A percentile compares a stretch with the other conserved stretches of the same genome.
phyloP scores from a whole-genome alignment of 1,140 invertebrate genomes.

The Proales similis region DNA sequence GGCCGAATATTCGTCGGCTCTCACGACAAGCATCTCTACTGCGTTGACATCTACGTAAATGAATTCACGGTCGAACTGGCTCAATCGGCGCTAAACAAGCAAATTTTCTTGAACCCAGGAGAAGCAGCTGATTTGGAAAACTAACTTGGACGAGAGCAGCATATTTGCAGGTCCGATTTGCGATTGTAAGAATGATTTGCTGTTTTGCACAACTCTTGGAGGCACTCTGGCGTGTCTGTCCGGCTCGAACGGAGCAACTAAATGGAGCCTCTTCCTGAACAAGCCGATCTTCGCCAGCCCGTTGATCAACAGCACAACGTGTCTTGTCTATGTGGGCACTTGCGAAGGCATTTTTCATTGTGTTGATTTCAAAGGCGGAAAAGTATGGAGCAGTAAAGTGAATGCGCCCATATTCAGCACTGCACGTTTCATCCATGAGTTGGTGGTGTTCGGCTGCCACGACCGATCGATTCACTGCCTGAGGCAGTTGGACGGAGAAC shows the following conservation, averaged over 20 bases:
- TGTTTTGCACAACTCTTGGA: slow-evolving; percentile 58
- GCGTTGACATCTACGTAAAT: slow-evolving; percentile 58
- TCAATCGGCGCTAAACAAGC: background rate
- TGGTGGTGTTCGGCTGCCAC: slow-evolving; percentile 58
- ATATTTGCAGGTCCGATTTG: slow-evolving; percentile 60
- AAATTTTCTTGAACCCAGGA: background rate
- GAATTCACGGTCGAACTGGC: slow-evolving; percentile 9
- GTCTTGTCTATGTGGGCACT: background rate
- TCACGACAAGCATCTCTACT: slow-evolving; percentile 62
- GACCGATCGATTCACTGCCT: slow-evolving; percentile 53
- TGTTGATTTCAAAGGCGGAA: slow-evolving; percentile 40
- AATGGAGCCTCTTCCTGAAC: slow-evolving; percentile 55
- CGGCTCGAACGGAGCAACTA: slow-evolving; percentile 48
- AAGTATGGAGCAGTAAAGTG: slow-evolving; percentile 41
- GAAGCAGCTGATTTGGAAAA: slow-evolving; percentile 8
- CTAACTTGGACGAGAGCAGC: slow-evolving; percentile 48
- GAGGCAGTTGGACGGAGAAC: slow-evolving; percentile 40
- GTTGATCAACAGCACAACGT: background rate
- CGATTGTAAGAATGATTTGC: slow-evolving; percentile 47
- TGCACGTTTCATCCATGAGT: slow-evolving; percentile 54
- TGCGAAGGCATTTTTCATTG: slow-evolving; percentile 29
- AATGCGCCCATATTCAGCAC: slow-evolving; percentile 62
- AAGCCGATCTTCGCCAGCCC: slow-evolving; percentile 60
- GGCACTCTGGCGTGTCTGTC: slow-evolving; percentile 57
- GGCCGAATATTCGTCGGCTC: slow-evolving; percentile 60